These are phyloP conservation scores for Molothrus aeneus DNA, from an alignment of 2,797 vertebrate species.

Conservation along the genomic window DNA sequence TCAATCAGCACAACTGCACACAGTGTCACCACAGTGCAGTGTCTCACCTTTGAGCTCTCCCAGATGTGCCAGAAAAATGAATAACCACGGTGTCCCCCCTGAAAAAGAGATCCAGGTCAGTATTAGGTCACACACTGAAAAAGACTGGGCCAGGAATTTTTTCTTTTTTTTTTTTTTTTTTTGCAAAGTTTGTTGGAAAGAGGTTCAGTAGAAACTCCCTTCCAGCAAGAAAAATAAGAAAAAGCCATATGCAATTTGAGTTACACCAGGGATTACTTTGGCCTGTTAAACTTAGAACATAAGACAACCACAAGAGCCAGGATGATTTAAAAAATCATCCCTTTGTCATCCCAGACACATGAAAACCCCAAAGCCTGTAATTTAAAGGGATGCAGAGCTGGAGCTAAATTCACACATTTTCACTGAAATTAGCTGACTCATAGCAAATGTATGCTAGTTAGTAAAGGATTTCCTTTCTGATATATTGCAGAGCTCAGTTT, in stretches of 20 bases:
- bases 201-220: not conserved
- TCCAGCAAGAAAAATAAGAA: not conserved
- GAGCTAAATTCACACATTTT: not conserved
- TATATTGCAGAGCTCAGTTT: not conserved
- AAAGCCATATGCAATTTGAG: not conserved
- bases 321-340: not conserved
- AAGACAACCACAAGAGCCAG: not conserved
- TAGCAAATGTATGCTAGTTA: not conserved
- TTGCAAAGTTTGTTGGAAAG: not conserved
- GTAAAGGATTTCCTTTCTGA: not conserved
- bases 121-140: not conserved
- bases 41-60: conserved; percentile 57
- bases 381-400: not conserved
- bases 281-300: not conserved
- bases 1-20: not conserved
- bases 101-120: not conserved
- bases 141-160: not conserved
- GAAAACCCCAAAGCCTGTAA: not conserved
- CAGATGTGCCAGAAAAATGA: not conserved
- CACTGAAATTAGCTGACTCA: not conserved
- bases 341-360: not conserved
- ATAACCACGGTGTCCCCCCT: conserved; percentile 53
- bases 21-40: not conserved
- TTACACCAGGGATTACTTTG: not conserved
- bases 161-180: not conserved